Percentiles rank a stretch among this genome's conserved stretches.
Conservation (phyloP, 2,888 invertebrate genomes). For the Sesamia inferens region DNA sequence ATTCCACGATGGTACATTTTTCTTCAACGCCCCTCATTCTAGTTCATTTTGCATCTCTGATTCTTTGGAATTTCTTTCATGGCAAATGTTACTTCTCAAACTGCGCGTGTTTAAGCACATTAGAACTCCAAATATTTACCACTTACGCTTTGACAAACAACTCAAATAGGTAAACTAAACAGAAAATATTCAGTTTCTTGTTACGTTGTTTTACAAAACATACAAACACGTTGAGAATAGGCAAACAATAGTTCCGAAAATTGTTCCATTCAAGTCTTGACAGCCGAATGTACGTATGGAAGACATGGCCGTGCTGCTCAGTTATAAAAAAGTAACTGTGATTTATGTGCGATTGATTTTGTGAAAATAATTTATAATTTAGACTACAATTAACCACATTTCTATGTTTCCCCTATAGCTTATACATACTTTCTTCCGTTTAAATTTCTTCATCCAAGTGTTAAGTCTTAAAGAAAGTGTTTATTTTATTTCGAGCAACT, state of each 20-base stretch:
- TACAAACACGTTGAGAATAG: constrained; percentile 25
- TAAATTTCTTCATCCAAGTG: background rate
- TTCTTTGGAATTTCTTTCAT: background rate
- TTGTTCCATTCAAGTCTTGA: constrained; percentile 17
- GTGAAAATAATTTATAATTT: background rate
- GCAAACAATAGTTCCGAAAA: constrained; percentile 47
- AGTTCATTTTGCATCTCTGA: background rate
- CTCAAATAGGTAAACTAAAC: constrained; percentile 28
- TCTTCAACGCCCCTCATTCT: too few species aligned
- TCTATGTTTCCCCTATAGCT: background rate
- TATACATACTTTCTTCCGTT: too few species aligned
- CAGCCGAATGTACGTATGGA: constrained; percentile 43
- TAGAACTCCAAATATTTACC: constrained; percentile 26
- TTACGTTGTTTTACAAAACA: constrained; percentile 55
- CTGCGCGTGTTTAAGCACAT: background rate
- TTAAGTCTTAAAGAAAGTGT: background rate
- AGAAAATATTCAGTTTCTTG: constrained; percentile 35
- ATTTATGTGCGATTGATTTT: constrained; percentile 22
- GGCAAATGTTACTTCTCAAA: background rate
- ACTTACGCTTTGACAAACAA: constrained; percentile 19
- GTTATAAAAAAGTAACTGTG: constrained; percentile 56
- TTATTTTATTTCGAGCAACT: background rate
- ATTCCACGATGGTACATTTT: background rate
- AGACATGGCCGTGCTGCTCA: constrained; percentile 49
- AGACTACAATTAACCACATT: background rate